Conservation (phyloP, 2,113 vertebrate genomes). For the Ochotona curzoniae region DNA sequence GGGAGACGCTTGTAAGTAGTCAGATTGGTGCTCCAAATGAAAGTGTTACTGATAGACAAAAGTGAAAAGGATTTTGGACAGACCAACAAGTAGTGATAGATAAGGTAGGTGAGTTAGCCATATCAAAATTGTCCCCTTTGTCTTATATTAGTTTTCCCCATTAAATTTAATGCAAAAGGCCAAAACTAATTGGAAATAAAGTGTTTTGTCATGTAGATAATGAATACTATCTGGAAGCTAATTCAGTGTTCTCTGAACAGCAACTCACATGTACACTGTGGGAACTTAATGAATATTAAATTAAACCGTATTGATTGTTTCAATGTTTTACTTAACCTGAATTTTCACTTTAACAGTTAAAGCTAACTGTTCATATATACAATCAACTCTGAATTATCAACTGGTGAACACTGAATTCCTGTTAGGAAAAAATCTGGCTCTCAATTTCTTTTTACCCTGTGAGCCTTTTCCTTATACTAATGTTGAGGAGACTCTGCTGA, state of each 20-base stretch:
- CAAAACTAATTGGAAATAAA: constrained; percentile 64
- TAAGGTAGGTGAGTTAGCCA: constrained; percentile 5
- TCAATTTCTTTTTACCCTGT: neutral
- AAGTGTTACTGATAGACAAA: constrained; percentile 8
- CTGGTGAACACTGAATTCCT: constrained; percentile 37
- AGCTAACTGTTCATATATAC: constrained; percentile 63
- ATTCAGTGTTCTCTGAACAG: constrained; percentile 69
- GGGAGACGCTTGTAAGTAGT: neutral
- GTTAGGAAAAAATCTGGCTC: constrained; percentile 26
- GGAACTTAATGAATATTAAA: constrained; percentile 75
- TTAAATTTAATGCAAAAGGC: constrained; percentile 62
- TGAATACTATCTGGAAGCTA: constrained; percentile 63
- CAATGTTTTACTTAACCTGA: constrained; percentile 69
- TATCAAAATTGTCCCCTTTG: neutral
- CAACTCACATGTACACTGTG: constrained; percentile 64
- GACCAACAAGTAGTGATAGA: neutral
- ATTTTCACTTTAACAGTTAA: constrained; percentile 70
- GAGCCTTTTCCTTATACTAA: constrained; percentile 8
- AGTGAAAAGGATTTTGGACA: neutral
- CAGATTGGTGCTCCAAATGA: neutral
- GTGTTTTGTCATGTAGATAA: constrained; percentile 38
- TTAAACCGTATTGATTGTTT: constrained; percentile 75
- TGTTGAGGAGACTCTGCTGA: neutral
- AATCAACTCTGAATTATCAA: constrained; percentile 62
- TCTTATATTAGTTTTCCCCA: neutral